Evolutionary conservation across 2,888 invertebrate genomes (phyloP), one percentile per base, ranked within the genome.

Genomic region (Andricus curvator): DNA sequence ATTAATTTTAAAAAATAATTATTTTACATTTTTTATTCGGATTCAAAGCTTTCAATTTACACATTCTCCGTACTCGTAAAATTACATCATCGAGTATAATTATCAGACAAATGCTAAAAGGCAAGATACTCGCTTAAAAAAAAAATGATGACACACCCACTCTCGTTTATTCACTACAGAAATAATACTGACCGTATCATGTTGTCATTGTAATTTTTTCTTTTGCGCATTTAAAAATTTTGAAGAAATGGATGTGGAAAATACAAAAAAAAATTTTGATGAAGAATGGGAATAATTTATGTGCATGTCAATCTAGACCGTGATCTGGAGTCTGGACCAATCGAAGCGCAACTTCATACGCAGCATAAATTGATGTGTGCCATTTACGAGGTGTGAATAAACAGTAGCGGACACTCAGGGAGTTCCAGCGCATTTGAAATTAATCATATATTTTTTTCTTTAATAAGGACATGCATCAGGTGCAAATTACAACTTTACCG

Each of bases 61-160:
- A 2, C 6, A 13, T 8, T 65, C 65, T 65, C 17, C 6, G 13
- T 51, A 65, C 5, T 25, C 29, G 25, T 48, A 68, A 68, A 25
- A 68, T 68, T 48, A 25, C 25, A 68, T 68, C 68, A 68, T 48
- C 68, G 9, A 44, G 44, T 25, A 68, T 68, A 48, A 68, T 51
- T 22, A 44, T 25, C 41, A 68, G 44, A 48, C 5, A 44, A 8
- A 25, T n/a, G 2, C 20, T 51, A 51, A 20, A 8, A 51, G 8
- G 8, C 51, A 51, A 48, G 51, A 51, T n/a, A 20, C 25, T 68
- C 25, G 48, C 29, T 68, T 17, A 17, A 17, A 48, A 25, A 68
- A 48, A 48, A 68, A 22, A 68, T 17, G 44, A 68, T 20, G 48
- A 29, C 68, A 44, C 25, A 25, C 48, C 48, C 9, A 48, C 22